Evolutionary conservation across 2,888 invertebrate genomes (phyloP).

Genomic region (Ophonus ardosiacus): DNA sequence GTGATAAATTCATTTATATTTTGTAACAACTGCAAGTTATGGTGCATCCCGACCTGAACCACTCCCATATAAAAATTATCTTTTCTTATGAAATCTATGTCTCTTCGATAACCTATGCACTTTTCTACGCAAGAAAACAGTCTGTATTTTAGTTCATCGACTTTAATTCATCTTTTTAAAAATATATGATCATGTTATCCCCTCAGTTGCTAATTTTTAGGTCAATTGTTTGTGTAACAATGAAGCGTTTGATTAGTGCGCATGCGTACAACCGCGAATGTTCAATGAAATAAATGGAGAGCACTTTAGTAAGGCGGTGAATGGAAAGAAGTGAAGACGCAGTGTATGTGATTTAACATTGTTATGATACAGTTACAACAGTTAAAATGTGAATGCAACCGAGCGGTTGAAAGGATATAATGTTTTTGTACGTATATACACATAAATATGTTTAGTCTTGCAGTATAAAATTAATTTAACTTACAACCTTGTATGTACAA

Average conservation of each 20-base stretch:
- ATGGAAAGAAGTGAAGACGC: conserved; percentile 7
- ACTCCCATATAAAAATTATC: background rate
- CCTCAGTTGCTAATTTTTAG: conserved; percentile 33
- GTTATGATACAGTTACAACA: background rate
- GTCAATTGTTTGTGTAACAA: conserved; percentile 46
- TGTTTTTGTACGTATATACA: background rate
- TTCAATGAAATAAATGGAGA: conserved; percentile 42
- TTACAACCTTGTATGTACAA: background rate
- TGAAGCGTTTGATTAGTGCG: background rate
- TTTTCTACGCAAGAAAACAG: conserved; percentile 24
- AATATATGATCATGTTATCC: background rate
- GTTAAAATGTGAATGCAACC: background rate
- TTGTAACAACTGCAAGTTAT: background rate
- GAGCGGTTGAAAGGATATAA: background rate
- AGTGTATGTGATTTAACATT: background rate
- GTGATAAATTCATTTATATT: background rate
- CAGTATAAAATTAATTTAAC: background rate
- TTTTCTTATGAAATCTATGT: background rate
- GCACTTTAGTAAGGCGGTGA: conserved; percentile 13
- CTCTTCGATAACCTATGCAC: background rate
- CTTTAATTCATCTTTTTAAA: conserved; percentile 3
- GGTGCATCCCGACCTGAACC: background rate
- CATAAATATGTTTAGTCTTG: background rate
- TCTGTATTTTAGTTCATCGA: conserved; percentile 18
- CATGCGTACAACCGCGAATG: conserved; percentile 17